A percentile compares a stretch with the other conserved stretches of the same genome.
Conservation (phyloP, 2,888 invertebrate species). For the Agrochola lychnidis region DNA sequence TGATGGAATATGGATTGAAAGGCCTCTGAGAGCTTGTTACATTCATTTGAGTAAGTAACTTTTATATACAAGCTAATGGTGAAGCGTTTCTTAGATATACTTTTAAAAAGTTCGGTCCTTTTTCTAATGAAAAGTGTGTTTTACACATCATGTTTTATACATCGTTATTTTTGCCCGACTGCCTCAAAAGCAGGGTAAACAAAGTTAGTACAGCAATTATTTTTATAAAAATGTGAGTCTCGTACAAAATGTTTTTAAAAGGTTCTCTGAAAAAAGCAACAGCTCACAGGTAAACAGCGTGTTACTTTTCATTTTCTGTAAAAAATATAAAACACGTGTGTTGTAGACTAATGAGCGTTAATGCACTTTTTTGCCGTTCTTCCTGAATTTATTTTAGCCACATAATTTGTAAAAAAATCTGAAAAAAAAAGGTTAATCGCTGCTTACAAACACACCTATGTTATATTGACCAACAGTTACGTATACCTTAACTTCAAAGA, state of each 20-base stretch:
- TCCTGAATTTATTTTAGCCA: neutral
- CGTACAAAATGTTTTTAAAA: slow-evolving; percentile 31
- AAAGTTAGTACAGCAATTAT: neutral
- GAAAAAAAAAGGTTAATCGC: neutral
- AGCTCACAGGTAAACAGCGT: slow-evolving; percentile 27
- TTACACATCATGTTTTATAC: neutral
- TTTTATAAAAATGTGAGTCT: neutral
- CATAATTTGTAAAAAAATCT: neutral
- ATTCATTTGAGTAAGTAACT: slow-evolving; percentile 66
- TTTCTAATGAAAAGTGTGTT: slow-evolving; percentile 23
- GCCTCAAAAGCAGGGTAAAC: neutral
- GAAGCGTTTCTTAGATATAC: slow-evolving; percentile 7
- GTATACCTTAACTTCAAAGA: no score
- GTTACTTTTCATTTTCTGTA: slow-evolving; percentile 34
- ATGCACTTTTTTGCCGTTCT: slow-evolving; percentile 30
- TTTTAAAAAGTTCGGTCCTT: slow-evolving; percentile 5
- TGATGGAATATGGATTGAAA: slow-evolving; percentile 52
- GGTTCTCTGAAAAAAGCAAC: neutral
- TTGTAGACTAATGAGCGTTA: slow-evolving; percentile 36
- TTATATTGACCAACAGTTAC: no score
- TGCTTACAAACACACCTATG: neutral
- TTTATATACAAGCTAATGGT: slow-evolving; percentile 46
- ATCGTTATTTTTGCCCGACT: neutral
- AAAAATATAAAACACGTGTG: slow-evolving; percentile 27
- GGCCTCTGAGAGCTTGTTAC: slow-evolving; percentile 63